phyloP scores from a whole-genome alignment of 2,888 invertebrate species.

The Morpho helenor region DNA sequence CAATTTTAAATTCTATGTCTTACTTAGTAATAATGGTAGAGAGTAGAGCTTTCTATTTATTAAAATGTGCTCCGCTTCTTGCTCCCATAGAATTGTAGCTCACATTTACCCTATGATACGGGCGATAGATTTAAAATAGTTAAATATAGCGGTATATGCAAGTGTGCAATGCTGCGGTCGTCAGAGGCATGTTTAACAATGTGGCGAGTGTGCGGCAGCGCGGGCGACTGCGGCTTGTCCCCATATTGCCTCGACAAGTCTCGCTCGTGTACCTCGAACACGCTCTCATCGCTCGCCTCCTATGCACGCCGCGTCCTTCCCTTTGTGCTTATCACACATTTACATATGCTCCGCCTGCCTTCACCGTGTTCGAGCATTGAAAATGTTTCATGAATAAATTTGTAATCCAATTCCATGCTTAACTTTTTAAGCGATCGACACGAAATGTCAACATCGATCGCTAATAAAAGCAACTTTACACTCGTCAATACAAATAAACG shows the following conservation, averaged over 20 bases:
- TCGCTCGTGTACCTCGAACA: slow-evolving; percentile 19
- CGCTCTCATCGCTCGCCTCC: slow-evolving; percentile 32
- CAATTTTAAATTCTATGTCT: too few species aligned
- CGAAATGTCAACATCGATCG: slow-evolving; percentile 31
- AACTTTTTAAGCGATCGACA: slow-evolving; percentile 60
- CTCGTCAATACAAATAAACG: slow-evolving; percentile 54
- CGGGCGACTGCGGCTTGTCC: slow-evolving; percentile 22
- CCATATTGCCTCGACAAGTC: slow-evolving; percentile 27
- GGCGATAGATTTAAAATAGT: too few species aligned
- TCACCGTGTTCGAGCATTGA: slow-evolving; percentile 68
- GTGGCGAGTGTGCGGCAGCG: slow-evolving; percentile 40
- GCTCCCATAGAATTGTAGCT: too few species aligned
- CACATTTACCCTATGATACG: too few species aligned
- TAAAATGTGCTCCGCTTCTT: too few species aligned
- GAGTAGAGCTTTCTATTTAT: too few species aligned
- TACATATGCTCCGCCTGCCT: slow-evolving; percentile 71
- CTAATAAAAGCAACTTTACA: slow-evolving; percentile 47
- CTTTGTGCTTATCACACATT: slow-evolving; percentile 72
- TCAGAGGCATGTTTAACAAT: slow-evolving; percentile 53
- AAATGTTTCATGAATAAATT: slow-evolving; percentile 77
- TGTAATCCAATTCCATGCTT: slow-evolving; percentile 71
- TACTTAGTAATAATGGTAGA: too few species aligned
- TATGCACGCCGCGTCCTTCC: slow-evolving; percentile 50
- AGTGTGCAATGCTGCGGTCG: slow-evolving; percentile 36
- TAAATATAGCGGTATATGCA: slow-evolving; percentile 5